phyloP scores from a whole-genome alignment of 2,797 vertebrate species.

The Tauraco hartlaubi region DNA sequence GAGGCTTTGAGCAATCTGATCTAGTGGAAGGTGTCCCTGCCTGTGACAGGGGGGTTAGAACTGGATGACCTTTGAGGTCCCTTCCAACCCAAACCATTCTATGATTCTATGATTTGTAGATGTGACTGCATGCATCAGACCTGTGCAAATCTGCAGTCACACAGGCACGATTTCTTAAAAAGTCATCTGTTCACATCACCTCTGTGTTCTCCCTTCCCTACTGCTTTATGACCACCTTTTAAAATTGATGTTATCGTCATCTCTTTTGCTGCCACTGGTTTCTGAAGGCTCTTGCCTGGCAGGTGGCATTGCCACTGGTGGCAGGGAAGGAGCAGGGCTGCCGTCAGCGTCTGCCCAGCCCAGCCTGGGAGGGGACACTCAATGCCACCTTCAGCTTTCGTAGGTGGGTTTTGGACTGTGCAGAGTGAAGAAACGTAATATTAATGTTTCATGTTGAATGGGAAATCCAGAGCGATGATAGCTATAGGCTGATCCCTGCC shows the following conservation, averaged over 20 bases:
- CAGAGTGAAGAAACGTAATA: not conserved
- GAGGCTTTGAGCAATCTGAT: too few relatives aligned
- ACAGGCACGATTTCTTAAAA: accelerated
- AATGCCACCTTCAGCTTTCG: not conserved
- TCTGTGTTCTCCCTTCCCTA: not conserved
- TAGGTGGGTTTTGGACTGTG: not conserved
- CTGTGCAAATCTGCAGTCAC: not conserved
- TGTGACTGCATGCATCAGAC: not conserved
- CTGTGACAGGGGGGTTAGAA: too few relatives aligned
- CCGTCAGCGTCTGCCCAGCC: not conserved
- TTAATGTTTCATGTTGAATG: not conserved
- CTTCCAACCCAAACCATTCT: too few relatives aligned
- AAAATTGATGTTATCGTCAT: not conserved
- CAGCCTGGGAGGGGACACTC: not conserved
- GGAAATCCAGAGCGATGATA: not conserved
- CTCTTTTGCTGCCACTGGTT: not conserved
- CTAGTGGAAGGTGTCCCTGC: too few relatives aligned
- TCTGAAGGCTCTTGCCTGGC: not conserved
- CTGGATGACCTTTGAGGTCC: too few relatives aligned
- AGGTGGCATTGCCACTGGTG: accelerated
- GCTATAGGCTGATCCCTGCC: not conserved
- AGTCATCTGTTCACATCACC: not conserved
- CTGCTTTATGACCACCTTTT: not conserved
- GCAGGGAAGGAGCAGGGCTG: not conserved
- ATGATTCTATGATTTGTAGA: too few relatives aligned